Evolutionary conservation across 1,140 invertebrate genomes (phyloP), one percentile per base, ranked within the genome.

Genomic region (Drosophila littoralis): DNA sequence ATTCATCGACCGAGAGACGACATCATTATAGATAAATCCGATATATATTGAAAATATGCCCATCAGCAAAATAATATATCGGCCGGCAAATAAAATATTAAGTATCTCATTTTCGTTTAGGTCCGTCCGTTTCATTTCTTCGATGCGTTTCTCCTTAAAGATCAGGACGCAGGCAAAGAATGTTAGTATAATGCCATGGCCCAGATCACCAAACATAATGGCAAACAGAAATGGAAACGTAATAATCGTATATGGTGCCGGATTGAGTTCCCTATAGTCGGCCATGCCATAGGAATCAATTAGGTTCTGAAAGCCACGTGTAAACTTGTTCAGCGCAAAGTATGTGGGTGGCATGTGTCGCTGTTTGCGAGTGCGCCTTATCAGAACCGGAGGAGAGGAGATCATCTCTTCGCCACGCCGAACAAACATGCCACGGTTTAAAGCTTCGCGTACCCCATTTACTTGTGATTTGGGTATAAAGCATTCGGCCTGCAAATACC

Each of bases 31-130:
- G 45, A 99, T 96, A 2, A 99, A 83, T 0, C 98, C 98, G 22
- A 98, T 98, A 92, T 99, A 99, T 48, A 99, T 96, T 0, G 98
- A 99, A 92, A 99, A 99, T 0, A 97, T 75, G 1, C 98, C 98
- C 99, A 99, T 99, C 50, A 99, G 93, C 1, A 99, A 93, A 40
- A 99, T 97, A 69, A 99, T 98, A 93, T 99, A 99, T 50, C 99
- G 96, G 50, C 99, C 99, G 33, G 96, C 96, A 92, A 98, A 99
- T 93, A 99, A 98, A 38, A 98, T 99, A 81, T 96, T 97, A 95
- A 97, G 98, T 72, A 99, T 99, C 95, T 97, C 96, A 88, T 95
- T 96, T 13, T 98, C 98, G 59, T 94, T 94, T 91, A 97, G 96
- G 57, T 94, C 94, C 0, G 96, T 97, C 61, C 93, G 94, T n/a